A percentile compares a stretch with the other conserved stretches of the same genome.
These are phyloP conservation scores for Hesperophylax magnus DNA, from an alignment of 1,140 invertebrate species.

Conservation along the genomic window DNA sequence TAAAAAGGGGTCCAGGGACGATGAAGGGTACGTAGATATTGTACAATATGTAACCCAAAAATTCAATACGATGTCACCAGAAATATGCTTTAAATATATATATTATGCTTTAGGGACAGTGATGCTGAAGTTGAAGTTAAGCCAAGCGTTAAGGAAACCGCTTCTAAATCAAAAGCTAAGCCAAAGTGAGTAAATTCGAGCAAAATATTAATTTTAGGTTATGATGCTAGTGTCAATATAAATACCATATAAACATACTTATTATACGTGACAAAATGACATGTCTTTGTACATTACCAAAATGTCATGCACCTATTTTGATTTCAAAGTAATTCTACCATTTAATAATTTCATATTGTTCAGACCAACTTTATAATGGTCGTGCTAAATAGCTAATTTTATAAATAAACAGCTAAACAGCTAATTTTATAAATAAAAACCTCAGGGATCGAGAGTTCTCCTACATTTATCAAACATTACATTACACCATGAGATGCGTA, in stretches of 20 bases:
- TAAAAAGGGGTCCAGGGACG: conserved; percentile 75
- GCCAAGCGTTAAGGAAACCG: conserved; percentile 62
- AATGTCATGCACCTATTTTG: background rate
- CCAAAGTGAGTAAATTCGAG: conserved; percentile 58
- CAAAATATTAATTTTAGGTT: conserved; percentile 62
- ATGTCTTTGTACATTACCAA: background rate
- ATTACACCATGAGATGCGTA: no score
- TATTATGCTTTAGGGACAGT: conserved; percentile 68
- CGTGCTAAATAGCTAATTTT: no score
- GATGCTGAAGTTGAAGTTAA: conserved; percentile 70
- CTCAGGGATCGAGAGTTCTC: no score
- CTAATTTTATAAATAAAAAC: no score
- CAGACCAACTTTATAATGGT: no score
- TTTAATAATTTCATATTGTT: background rate
- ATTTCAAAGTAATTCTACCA: conserved; percentile 21
- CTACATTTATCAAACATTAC: no score
- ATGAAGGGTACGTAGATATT: conserved; percentile 73
- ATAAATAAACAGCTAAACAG: no score
- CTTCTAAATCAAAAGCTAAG: conserved; percentile 65
- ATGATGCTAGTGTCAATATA: conserved; percentile 59
- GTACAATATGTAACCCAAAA: conserved; percentile 57
- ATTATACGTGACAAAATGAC: conserved; percentile 35
- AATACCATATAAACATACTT: conserved; percentile 62
- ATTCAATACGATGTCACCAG: conserved; percentile 51
- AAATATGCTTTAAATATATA: conserved; percentile 7